Evolutionary conservation across 1,140 invertebrate species (phyloP), one percentile per base, ranked within the genome.

Genomic region (Caerostris extrusa): DNA sequence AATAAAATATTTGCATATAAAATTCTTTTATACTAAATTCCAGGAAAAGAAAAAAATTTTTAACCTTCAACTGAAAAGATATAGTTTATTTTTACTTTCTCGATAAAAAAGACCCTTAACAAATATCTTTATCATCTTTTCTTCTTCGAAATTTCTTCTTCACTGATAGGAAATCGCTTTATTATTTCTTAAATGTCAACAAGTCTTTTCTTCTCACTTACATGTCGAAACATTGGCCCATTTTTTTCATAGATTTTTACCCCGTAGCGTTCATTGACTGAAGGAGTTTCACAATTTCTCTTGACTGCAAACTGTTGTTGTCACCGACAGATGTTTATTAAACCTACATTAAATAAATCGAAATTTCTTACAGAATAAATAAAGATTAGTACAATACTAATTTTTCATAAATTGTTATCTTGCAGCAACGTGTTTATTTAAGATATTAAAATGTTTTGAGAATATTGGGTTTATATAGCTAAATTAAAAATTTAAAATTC

Each of bases 121-220:
- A 85, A 85, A 58, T 57, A 85, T 3, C 14, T 56, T 57, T 58
- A 58, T 55, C 82, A 83, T 7, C 53, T 34, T 12, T 17, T 55
- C 57, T 55, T n/a, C 82, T 85, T 77, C 7, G 50, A 10, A 85
- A 55, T 55, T 85, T 7, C 19, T 85, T 85, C 17, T 85, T 34
- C 82, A 85, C 50, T 34, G 55, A 85, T 5, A 56, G 17, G 17
- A 57, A 19, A 5, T 85, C 5, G 3, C 17, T 34, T 85, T 53
- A 7, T 34, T 85, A 19, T 85, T 85, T 85, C 82, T 58, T 57
- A 7, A 58, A 85, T 57, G 82, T 85, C 55, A 85, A 85, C 82
- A 85, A 85, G 82, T 7, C 57, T 85, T 58, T 56, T 55, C 17
- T 81, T 17, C 82, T 57, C 50, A 19, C 55, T 85, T 57, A 57